These are phyloP conservation scores for Penelope pileata DNA, from an alignment of 2,113 vertebrate genomes.

Conservation along the genomic window DNA sequence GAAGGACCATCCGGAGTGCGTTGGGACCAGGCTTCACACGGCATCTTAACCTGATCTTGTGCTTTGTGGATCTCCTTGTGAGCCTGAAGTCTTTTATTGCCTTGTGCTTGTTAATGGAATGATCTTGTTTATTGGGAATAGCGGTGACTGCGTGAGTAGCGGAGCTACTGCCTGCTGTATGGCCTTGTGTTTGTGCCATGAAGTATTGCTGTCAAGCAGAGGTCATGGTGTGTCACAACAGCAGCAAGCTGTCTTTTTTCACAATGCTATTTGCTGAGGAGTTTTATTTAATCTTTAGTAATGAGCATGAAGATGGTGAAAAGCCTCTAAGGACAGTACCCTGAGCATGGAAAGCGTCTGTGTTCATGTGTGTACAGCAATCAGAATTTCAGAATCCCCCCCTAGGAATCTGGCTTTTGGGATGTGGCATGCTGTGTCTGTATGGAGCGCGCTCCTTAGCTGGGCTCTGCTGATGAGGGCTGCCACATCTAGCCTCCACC, in stretches of 20 bases:
- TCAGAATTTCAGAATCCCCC: background rate
- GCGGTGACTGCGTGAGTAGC: background rate
- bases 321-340: background rate
- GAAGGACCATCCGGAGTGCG: background rate
- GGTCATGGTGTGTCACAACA: background rate
- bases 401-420: background rate
- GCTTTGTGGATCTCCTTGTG: background rate
- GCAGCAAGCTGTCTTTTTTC: background rate
- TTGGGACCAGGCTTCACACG: background rate
- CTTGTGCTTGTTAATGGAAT: background rate
- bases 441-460: background rate
- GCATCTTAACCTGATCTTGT: background rate
- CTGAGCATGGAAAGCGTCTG: background rate
- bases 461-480: background rate
- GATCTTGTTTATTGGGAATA: background rate
- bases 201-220: background rate
- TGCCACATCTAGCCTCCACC: background rate
- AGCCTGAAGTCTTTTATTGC: background rate
- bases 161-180: background rate
- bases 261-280: background rate
- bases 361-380: background rate
- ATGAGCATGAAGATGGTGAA: background rate
- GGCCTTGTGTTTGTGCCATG: background rate
- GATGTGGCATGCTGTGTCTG: background rate
- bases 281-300: background rate